Evolutionary conservation across 2,113 vertebrate species (phyloP), one percentile per base, ranked within the genome.

Genomic region (Pelvicachromis taeniatus): DNA sequence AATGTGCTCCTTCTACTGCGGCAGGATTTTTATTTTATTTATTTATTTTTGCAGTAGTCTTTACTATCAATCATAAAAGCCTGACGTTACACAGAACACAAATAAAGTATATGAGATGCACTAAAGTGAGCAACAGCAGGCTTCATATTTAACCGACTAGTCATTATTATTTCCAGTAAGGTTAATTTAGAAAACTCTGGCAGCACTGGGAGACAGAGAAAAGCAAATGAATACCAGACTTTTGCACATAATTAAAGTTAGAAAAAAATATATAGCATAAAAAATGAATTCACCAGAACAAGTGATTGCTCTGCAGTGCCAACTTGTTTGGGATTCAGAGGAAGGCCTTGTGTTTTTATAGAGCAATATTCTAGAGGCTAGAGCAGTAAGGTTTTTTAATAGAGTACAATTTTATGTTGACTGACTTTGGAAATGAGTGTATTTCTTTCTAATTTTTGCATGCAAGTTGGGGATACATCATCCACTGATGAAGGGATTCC

Each of bases 151-250:
- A 88, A 59, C 83, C 61, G 86, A 91, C 91, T 87, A 86, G 82
- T 78, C 68, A 78, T 87, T 83, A 89, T 80, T 65, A 65, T 79
- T 93, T 93, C 89, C 91, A 90, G 84, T 87, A 92, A 94, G 88
- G 90, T 92, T 82, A 87, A 80, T 77, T 88, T 85, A 80, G 88
- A 88, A 93, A 89, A 80, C 45, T 83, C 82, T 90, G 91, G 94
- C 88, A 90, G 80, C 65, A 77, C 42, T 55, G 83, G 68, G 61
- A 6, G 54, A 82, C 63, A 84, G 81, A 80, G 84, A 92, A 92
- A 91, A 85, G 89, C 38, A 86, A 93, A 94, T 94, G 23, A 93
- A 92, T 88, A 56, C 92, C 94, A 95, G 93, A 92, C 81, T 89
- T 93, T 94, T 93, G 80, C 94, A 94, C 93, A 86, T 68, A 92